Evolutionary conservation across 64 coral and sea anemone species (phyloP).

Genomic region (Montipora sp.): DNA sequence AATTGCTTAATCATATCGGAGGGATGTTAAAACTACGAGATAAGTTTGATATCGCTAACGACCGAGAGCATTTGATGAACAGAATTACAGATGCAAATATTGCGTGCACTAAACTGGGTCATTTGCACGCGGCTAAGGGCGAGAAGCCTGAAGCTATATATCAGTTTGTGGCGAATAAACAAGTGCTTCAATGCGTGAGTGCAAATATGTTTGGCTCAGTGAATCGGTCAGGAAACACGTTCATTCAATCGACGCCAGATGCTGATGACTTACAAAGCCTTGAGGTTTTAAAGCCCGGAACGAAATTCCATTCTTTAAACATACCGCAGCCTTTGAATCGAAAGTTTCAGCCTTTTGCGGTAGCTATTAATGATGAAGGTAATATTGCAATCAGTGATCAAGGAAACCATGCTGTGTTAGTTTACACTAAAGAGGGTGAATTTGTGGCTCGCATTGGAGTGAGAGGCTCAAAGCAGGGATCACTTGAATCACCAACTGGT

Average conservation of each 20-base stretch:
- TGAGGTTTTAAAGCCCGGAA: constrained; percentile 61
- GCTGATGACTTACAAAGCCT: constrained; percentile 17
- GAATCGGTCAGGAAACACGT: background rate
- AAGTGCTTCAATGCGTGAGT: constrained; percentile 74
- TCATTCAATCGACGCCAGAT: background rate
- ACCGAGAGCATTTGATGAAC: constrained; percentile 70
- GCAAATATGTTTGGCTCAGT: constrained; percentile 68
- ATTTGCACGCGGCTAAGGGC: constrained; percentile 47
- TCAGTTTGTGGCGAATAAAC: constrained; percentile 55
- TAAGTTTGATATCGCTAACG: constrained; percentile 36
- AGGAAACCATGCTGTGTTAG: constrained; percentile 67
- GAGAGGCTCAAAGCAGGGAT: constrained; percentile 64
- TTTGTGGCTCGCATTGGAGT: constrained; percentile 64
- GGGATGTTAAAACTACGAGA: constrained; percentile 67
- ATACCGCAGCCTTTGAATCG: constrained; percentile 53
- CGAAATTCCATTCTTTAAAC: constrained; percentile 56
- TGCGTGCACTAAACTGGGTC: constrained; percentile 46
- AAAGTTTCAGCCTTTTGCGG: constrained; percentile 73
- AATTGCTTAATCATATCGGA: constrained; percentile 52
- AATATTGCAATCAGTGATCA: constrained; percentile 69
- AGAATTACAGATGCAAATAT: constrained; percentile 66
- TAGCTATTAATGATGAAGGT: constrained; percentile 47
- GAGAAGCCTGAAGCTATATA: constrained; percentile 46
- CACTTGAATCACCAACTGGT: constrained; percentile 78
- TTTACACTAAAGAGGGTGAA: constrained; percentile 72